These are phyloP conservation scores for Luehdorfia chinensis DNA, from an alignment of 1,140 invertebrate species.

Conservation along the genomic window DNA sequence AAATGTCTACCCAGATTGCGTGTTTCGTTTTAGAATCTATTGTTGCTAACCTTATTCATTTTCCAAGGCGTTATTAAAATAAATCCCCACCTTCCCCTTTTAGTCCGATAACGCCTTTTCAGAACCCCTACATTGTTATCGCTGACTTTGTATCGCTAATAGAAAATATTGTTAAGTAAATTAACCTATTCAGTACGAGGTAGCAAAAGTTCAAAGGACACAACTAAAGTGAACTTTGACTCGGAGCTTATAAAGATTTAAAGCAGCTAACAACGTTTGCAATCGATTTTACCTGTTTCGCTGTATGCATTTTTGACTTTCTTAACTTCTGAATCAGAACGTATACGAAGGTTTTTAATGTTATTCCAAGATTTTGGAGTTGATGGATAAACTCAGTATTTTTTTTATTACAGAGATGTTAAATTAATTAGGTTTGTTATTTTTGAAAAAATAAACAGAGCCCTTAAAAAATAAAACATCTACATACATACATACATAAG, in stretches of 20 bases:
- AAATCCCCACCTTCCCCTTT: conserved; percentile 16
- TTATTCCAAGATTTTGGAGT: no score
- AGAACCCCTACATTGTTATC: conserved; percentile 28
- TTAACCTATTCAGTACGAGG: conserved; percentile 29
- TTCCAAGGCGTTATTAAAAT: conserved; percentile 24
- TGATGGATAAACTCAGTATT: no score
- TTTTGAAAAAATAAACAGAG: no score
- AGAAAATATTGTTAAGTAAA: conserved; percentile 42
- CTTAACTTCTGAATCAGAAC: conserved; percentile 2
- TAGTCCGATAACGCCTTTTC: conserved; percentile 22
- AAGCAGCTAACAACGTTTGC: not conserved
- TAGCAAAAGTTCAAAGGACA: not conserved
- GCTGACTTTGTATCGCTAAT: conserved; percentile 34
- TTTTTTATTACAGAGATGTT: no score
- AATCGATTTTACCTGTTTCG: conserved; percentile 10
- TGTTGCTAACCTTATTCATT: conserved; percentile 18
- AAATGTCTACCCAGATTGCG: no score
- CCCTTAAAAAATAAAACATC: no score
- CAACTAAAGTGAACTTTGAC: not conserved
- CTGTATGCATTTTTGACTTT: conserved; percentile 3
- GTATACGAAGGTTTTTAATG: not conserved
- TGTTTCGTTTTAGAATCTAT: no score
- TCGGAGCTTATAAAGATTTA: not conserved
- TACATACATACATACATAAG: no score
- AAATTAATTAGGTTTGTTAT: no score